Evolutionary conservation across 2,113 vertebrate species (phyloP).

Genomic region (Microtus montanus): DNA sequence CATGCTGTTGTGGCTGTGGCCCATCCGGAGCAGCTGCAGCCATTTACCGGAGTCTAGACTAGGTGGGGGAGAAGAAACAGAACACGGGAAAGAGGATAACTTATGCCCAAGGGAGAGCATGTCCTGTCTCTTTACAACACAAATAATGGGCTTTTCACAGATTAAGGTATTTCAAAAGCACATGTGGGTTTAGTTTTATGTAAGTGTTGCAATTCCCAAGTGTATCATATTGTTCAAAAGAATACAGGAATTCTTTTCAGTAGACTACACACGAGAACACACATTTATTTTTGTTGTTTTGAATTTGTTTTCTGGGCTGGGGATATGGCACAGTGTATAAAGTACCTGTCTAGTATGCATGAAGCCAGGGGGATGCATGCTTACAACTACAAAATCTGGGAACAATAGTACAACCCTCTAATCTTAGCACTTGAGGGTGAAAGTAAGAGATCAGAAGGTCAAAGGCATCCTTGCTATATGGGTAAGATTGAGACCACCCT

Average conservation of each 20-base stretch:
- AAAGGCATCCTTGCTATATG: neutral
- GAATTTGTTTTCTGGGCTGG: neutral
- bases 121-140: neutral
- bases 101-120: neutral
- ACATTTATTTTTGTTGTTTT: neutral
- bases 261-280: neutral
- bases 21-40: slow-evolving; percentile 65
- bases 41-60: slow-evolving; percentile 52
- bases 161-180: neutral
- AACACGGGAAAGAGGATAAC: neutral
- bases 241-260: neutral
- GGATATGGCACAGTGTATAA: no score
- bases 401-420: neutral
- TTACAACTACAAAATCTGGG: neutral
- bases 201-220: neutral
- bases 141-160: neutral
- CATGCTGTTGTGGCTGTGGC: slow-evolving; percentile 19
- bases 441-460: neutral
- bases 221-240: neutral
- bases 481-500: neutral
- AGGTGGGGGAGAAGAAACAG: neutral
- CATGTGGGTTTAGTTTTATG: neutral
- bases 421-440: neutral
- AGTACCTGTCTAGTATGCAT: neutral
- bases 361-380: neutral